Evolutionary conservation across 2,113 vertebrate species (phyloP), one percentile per base, ranked within the genome.

Genomic region (Coptodon bakossiorum): DNA sequence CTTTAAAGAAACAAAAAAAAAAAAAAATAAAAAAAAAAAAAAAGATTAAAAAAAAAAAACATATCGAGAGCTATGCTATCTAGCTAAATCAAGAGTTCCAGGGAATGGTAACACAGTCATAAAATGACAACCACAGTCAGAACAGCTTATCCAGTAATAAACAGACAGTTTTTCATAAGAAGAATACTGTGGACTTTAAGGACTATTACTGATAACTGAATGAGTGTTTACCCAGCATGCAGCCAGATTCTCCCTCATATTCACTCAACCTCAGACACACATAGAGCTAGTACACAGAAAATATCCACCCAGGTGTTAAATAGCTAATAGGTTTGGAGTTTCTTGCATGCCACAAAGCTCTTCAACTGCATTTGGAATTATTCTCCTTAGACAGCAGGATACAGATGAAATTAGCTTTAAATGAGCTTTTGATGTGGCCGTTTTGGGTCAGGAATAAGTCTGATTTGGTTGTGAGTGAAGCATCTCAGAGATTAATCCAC

Each of bases 391-490:
- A 50, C 71, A 76, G 71, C 16, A 48, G 43, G 66, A 71, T 71
- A 2, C 13, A 24, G 29, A 9, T 82, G 7, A 86, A 91, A 91
- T 88, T 76, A 87, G 82, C 91, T 86, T 17, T 22, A 76, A 63
- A 89, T 84, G 81, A 88, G 29, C 84, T 83, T 91, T 88, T 92
- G 79, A 90, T 89, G 84, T 83, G 83, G 38, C 19, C 14, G 2
- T 22, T 56, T 68, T 78, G 31, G 54, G 81, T 87, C 63, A 86
- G 52, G 71, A 84, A 38, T 83, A 56, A 89, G 52, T 73, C 78
- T 79, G 79, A 88, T 85, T 68, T 40, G 29, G 12, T 83, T 78
- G 45, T 87, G 88, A 90, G 48, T 92, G 59, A 92, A 88, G 53
- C 53, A 19, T 84, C 45, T 24, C 34, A 10, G 56, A 73, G 54